Evolutionary conservation across 2,888 invertebrate species (phyloP).

Genomic region (Ligdia adustata): DNA sequence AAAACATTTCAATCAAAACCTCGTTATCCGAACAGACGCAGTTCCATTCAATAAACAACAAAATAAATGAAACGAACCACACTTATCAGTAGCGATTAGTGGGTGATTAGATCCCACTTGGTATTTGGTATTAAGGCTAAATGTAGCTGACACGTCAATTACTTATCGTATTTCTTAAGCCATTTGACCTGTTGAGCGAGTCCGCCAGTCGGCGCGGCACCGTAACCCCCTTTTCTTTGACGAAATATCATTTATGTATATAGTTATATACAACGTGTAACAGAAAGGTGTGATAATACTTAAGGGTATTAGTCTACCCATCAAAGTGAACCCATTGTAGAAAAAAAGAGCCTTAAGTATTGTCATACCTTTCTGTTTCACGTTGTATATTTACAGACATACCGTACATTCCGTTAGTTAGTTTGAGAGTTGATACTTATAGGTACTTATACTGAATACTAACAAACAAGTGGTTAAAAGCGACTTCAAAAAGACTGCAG

Average conservation of each 20-base stretch:
- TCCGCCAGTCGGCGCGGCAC: constrained; percentile 2
- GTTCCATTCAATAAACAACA: constrained; percentile 5
- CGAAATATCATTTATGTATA: background rate
- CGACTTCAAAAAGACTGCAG: too few species aligned
- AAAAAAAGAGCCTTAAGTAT: too few species aligned
- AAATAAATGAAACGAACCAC: background rate
- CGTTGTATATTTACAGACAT: too few species aligned
- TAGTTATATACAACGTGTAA: background rate
- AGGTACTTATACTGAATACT: too few species aligned
- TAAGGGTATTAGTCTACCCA: too few species aligned
- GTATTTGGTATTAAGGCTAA: constrained; percentile 8
- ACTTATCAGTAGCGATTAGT: constrained; percentile 1
- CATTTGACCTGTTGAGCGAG: background rate
- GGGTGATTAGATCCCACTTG: constrained; percentile 3
- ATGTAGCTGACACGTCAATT: constrained; percentile 1
- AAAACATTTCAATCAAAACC: background rate
- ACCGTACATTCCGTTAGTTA: too few species aligned
- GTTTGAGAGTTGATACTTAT: too few species aligned
- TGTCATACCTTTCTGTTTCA: too few species aligned
- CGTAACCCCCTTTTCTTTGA: constrained; percentile 7
- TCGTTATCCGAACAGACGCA: constrained; percentile 1
- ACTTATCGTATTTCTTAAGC: constrained; percentile 5
- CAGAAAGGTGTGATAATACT: background rate
- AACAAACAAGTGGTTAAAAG: too few species aligned
- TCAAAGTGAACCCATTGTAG: too few species aligned